These are phyloP conservation scores for Strigops habroptila DNA, from an alignment of 2,113 vertebrate species.

Conservation along the genomic window DNA sequence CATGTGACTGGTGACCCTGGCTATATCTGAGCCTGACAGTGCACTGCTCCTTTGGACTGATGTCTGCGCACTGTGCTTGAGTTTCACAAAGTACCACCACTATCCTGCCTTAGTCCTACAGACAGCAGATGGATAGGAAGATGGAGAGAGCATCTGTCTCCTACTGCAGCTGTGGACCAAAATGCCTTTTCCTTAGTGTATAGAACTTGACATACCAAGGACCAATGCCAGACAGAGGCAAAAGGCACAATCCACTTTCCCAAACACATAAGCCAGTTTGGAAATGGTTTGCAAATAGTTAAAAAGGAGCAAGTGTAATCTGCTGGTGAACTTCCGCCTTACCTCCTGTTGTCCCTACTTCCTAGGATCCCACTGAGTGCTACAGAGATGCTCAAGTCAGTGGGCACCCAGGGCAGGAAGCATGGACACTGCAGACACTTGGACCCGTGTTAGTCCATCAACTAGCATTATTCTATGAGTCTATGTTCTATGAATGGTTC, in stretches of 20 bases:
- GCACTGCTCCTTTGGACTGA: neutral
- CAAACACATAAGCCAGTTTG: neutral
- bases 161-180: neutral
- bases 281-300: neutral
- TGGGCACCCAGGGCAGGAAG: no score
- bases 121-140: neutral
- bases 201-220: rapidly evolving
- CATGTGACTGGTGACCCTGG: neutral
- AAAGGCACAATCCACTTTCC: neutral
- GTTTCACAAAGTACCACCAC: rapidly evolving
- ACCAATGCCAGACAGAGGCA: neutral
- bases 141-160: neutral
- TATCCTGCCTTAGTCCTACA: neutral
- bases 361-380: neutral
- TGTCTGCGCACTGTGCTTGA: rapidly evolving
- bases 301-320: neutral
- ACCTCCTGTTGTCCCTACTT: neutral
- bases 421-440: neutral
- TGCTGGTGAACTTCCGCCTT: neutral
- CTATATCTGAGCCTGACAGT: neutral
- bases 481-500: neutral
- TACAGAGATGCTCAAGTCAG: neutral
- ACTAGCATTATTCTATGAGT: neutral
- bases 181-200: rapidly evolving
- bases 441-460: neutral